These are phyloP conservation scores for Rattus rattus DNA, from an alignment of 2,113 vertebrate species.

Conservation along the genomic window DNA sequence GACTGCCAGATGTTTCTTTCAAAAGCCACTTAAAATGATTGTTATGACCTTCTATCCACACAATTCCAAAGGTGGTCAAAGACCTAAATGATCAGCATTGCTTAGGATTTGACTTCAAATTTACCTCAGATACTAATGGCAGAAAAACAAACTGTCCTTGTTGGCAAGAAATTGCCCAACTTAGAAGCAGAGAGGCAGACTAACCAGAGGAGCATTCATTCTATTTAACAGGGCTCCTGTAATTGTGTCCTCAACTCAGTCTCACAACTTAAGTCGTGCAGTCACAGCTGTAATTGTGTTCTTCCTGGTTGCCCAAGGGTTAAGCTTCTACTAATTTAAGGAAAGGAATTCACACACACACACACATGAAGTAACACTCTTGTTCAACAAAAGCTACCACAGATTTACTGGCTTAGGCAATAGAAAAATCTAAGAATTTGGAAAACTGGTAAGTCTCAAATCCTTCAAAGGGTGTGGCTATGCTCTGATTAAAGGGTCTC, in stretches of 20 bases:
- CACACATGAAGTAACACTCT: neutral
- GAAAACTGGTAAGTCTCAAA: neutral
- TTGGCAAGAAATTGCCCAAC: neutral
- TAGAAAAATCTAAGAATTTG: neutral
- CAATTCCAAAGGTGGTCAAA: neutral
- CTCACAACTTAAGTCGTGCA: neutral
- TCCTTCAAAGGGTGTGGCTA: neutral
- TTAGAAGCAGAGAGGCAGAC: neutral
- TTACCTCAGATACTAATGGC: neutral
- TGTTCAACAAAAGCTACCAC: neutral
- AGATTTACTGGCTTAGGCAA: neutral
- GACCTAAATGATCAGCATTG: neutral
- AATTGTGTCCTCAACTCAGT: neutral
- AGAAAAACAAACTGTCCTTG: neutral
- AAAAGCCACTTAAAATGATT: neutral
- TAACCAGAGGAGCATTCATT: neutral
- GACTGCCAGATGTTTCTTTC: neutral
- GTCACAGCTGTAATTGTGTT: neutral
- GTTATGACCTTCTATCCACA: neutral
- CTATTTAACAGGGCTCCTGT: neutral
- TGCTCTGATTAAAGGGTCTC: neutral
- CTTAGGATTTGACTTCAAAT: neutral
- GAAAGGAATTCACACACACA: neutral
- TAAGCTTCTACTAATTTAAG: neutral
- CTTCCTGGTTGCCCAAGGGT: neutral